phyloP scores from a whole-genome alignment of 2,797 vertebrate genomes.

The Microctenopoma steveboyesi region DNA sequence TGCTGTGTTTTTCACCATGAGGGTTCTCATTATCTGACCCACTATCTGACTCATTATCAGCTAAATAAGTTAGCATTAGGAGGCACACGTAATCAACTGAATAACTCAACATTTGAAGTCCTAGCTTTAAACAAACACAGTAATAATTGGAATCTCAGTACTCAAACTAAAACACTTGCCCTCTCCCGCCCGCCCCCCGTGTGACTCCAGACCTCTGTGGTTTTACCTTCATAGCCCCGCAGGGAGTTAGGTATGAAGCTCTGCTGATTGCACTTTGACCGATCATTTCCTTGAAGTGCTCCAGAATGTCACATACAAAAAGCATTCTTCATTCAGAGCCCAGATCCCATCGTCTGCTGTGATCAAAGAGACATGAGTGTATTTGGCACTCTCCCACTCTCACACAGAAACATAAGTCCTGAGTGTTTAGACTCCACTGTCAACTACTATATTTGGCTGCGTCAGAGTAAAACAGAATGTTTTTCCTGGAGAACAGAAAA shows the following conservation, averaged over 20 bases:
- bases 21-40: constrained; percentile 27
- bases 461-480: constrained; percentile 17
- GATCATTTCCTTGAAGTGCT: constrained; percentile 80
- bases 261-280: constrained; percentile 83
- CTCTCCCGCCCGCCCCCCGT: neutral
- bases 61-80: constrained; percentile 11
- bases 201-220: constrained; percentile 48
- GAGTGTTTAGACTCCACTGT: constrained; percentile 62
- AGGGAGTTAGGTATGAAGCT: constrained; percentile 65
- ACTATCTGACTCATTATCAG: neutral
- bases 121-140: constrained; percentile 20
- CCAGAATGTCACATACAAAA: constrained; percentile 79
- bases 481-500: neutral
- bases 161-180: constrained; percentile 44
- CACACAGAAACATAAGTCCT: constrained; percentile 59
- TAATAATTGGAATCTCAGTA: constrained; percentile 16
- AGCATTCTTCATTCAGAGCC: constrained; percentile 70
- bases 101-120: constrained; percentile 23
- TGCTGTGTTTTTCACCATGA: constrained; percentile 1
- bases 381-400: constrained; percentile 49
- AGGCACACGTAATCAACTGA: constrained; percentile 17
- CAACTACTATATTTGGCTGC: constrained; percentile 47
- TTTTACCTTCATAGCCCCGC: constrained; percentile 74
- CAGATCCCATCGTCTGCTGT: constrained; percentile 36
- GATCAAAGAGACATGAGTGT: constrained; percentile 69